phyloP scores from a whole-genome alignment of 2,888 invertebrate genomes.

The Mythimna albipuncta region DNA sequence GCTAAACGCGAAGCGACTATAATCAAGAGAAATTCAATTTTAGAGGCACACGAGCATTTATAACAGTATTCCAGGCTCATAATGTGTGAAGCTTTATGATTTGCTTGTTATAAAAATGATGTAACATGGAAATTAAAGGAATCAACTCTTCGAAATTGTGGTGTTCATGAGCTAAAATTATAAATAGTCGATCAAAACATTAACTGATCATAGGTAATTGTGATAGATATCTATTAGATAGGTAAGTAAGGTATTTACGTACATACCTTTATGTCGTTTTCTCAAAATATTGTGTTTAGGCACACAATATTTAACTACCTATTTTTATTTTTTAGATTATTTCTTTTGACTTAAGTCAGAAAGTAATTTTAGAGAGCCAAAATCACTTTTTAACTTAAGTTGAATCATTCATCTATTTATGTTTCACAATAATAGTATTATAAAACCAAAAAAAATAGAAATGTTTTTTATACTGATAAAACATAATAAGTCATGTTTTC shows the following conservation, averaged over 20 bases:
- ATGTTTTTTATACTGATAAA: too few species aligned
- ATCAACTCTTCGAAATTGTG: slow-evolving; percentile 10
- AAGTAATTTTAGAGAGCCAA: not conserved
- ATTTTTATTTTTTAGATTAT: not conserved
- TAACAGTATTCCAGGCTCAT: not conserved
- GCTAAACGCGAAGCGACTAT: slow-evolving; percentile 40
- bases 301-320: too few species aligned
- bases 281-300: not conserved
- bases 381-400: too few species aligned
- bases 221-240: too few species aligned
- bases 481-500: too few species aligned
- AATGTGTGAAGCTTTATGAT: slow-evolving; percentile 4
- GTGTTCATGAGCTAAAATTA: not conserved
- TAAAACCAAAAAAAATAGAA: too few species aligned
- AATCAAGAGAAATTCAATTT: slow-evolving; percentile 42
- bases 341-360: not conserved
- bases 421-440: too few species aligned
- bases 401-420: too few species aligned
- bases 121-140: slow-evolving; percentile 4
- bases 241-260: not conserved
- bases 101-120: slow-evolving; percentile 11
- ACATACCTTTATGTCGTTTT: not conserved
- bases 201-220: too few species aligned
- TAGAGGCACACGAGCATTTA: slow-evolving; percentile 19
- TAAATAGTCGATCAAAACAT: not conserved